These are phyloP conservation scores for Rhaphigaster nebulosa DNA, from an alignment of 2,888 invertebrate genomes.

Conservation along the genomic window DNA sequence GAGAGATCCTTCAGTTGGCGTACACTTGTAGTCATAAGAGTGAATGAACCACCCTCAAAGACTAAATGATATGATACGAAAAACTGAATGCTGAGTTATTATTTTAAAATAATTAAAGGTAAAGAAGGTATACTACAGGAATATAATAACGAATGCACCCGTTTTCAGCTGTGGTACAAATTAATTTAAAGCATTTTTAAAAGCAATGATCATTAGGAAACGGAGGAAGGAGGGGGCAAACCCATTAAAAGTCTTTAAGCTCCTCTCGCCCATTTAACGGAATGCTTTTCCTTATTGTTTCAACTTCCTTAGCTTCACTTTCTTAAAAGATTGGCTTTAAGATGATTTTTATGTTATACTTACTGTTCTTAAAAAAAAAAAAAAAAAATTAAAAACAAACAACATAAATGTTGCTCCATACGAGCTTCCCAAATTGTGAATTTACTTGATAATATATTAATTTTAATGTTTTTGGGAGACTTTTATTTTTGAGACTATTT, in stretches of 20 bases:
- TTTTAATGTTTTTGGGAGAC: too few species aligned
- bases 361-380: not conserved
- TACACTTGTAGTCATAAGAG: too few species aligned
- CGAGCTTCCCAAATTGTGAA: not conserved
- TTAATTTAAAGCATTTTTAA: slow-evolving; percentile 17
- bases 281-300: slow-evolving; percentile 27
- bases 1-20: too few species aligned
- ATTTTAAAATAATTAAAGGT: not conserved
- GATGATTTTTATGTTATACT: not conserved
- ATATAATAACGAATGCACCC: not conserved
- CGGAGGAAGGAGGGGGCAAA: not conserved
- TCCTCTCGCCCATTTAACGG: slow-evolving; percentile 8
- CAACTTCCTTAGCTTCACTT: slow-evolving; percentile 12
- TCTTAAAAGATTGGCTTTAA: slow-evolving; percentile 1
- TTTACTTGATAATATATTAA: not conserved
- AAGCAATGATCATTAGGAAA: slow-evolving; percentile 11
- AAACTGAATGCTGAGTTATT: too few species aligned
- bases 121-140: not conserved
- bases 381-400: too few species aligned
- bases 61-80: too few species aligned
- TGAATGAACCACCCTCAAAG: too few species aligned
- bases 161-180: not conserved
- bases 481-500: too few species aligned
- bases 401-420: not conserved
- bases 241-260: slow-evolving; percentile 34